Evolutionary conservation across 2,113 vertebrate genomes (phyloP), one percentile per base, ranked within the genome.

Genomic region (Nannospalax galili): DNA sequence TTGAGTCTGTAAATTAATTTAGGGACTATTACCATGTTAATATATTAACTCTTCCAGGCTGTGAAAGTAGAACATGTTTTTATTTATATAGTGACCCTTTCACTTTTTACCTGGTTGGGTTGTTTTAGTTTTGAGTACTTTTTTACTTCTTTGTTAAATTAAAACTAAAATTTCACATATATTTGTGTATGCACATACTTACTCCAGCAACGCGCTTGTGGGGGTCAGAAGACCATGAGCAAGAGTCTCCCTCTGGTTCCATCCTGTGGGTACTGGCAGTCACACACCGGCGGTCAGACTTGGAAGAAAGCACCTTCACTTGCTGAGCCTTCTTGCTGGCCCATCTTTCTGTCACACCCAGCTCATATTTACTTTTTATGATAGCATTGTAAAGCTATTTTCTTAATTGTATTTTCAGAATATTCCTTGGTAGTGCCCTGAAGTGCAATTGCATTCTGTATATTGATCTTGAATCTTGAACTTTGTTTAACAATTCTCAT

Each of bases 401-500:
- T 94, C 58, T 92, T 86, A 73, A 65, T 70, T 92, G 52, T 35
- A 28, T 77, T 80, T 92, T 94, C 75, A 70, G 32, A 64, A 40
- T 37, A 9, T 30, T 79, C 40, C 88, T 48, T 37, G 73, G 65
- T 60, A 56, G 35, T 77, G 11, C 40, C 15, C 45, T 69, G 45
- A 90, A n/a, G 80, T n/a, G 28, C 10, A 92, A 48, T 70, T 79
- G 19, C 8, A 84, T 90, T 52, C 58, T 45, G 26, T 84, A 52
- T 70, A 64, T 60, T 88, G 58, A 79, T 69, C 24, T 84, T 42
- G 35, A 84, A 12, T 58, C 37, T 84, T 93, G 58, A 1, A 52
- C 15, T 26, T 73, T 64, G 5, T 45, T 82, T 77, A 82, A 3
- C 48, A 86, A 48, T 37, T 78, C 10, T 75, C 32, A 62, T 56